Percentiles rank a stretch among this genome's conserved stretches.
These are phyloP conservation scores for Rissa tridactyla DNA, from an alignment of 2,113 vertebrate species.

Conservation along the genomic window DNA sequence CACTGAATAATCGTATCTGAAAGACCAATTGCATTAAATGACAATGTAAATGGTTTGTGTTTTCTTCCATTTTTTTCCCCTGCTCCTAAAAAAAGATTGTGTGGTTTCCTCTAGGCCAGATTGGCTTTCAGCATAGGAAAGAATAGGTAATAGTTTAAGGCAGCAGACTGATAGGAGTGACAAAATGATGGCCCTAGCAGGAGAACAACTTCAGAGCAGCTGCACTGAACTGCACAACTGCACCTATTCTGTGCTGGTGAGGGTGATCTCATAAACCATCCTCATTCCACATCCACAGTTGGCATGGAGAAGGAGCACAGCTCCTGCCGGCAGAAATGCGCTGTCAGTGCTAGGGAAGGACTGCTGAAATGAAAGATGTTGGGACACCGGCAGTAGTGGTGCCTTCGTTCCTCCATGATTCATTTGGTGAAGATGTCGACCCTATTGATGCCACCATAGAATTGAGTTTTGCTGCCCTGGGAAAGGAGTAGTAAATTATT, in stretches of 20 bases:
- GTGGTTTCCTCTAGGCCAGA: neutral
- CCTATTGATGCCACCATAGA: neutral
- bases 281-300: neutral
- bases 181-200: neutral
- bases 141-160: neutral
- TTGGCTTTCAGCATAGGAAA: neutral
- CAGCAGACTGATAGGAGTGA: neutral
- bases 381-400: neutral
- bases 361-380: neutral
- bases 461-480: neutral
- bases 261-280: neutral
- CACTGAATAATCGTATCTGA: conserved; percentile 32
- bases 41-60: neutral
- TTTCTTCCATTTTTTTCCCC: neutral
- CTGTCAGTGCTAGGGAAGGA: neutral
- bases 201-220: neutral
- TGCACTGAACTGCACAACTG: neutral
- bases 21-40: conserved; percentile 28
- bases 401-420: neutral
- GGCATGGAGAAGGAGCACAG: accelerated
- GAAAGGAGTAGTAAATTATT: neutral
- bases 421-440: neutral
- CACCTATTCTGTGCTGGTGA: neutral
- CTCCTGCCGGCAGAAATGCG: neutral
- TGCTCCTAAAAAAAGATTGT: neutral